These are phyloP conservation scores for Gambelia wislizenii DNA, from an alignment of 2,797 vertebrate genomes.

Conservation along the genomic window DNA sequence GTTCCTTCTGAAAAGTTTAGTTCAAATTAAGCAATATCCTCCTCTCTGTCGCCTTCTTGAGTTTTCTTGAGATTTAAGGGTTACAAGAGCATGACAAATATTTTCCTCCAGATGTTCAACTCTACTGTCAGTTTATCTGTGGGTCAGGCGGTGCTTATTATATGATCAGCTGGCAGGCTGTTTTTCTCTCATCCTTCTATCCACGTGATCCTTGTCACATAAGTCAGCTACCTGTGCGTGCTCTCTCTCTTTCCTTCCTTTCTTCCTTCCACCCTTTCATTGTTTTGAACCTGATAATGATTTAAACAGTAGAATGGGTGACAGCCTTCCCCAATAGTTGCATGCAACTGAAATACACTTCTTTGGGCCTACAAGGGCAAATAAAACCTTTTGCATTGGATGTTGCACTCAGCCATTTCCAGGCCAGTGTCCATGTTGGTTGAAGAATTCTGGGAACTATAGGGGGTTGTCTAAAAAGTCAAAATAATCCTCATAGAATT, in stretches of 20 bases:
- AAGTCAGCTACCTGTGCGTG: constrained; percentile 31
- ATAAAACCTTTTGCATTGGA: neutral
- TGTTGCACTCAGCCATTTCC: neutral
- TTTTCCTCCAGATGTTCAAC: neutral
- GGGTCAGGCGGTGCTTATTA: constrained; percentile 47
- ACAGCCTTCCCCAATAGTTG: constrained; percentile 6
- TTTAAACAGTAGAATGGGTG: neutral
- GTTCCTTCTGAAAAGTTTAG: neutral
- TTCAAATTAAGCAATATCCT: constrained; percentile 11
- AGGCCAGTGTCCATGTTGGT: neutral
- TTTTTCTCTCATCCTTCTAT: constrained; percentile 47
- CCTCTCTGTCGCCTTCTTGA: neutral
- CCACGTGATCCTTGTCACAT: constrained; percentile 37
- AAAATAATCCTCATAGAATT: too few species aligned
- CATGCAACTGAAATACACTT: constrained; percentile 23
- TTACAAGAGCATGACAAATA: constrained; percentile 7
- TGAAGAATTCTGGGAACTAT: neutral
- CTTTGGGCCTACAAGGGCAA: neutral
- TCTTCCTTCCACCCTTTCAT: accelerated
- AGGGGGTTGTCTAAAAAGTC: too few species aligned
- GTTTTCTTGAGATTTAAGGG: neutral
- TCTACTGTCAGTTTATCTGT: accelerated
- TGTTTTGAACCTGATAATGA: constrained; percentile 37
- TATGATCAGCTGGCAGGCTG: constrained; percentile 41
- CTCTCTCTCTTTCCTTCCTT: accelerated